Percentiles rank a stretch among this genome's conserved stretches.
Conservation (phyloP, 2,797 vertebrate species). For the Mormyrus proboscirostris region DNA sequence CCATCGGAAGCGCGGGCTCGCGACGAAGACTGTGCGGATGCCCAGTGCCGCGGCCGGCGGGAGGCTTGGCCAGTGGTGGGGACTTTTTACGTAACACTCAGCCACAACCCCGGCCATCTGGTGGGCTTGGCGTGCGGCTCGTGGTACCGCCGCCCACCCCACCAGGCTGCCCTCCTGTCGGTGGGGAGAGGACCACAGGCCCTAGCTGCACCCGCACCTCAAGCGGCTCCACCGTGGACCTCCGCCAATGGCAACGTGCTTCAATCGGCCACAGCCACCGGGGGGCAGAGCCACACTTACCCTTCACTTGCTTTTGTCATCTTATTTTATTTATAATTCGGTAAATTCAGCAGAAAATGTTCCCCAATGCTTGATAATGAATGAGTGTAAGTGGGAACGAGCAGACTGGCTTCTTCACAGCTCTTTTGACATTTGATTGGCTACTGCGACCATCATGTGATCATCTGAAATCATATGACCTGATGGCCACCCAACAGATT, state of each 20-base stretch:
- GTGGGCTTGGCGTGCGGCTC: conserved; percentile 31
- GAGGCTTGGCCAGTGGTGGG: conserved; percentile 19
- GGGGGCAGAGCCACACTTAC: not conserved
- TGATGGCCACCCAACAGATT: not conserved
- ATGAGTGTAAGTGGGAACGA: not conserved
- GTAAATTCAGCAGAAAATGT: not conserved
- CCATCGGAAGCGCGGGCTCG: not conserved
- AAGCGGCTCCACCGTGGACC: not conserved
- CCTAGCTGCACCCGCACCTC: not conserved
- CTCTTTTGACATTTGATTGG: not conserved
- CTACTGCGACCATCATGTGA: not conserved
- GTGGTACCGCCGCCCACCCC: not conserved
- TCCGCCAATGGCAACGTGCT: not conserved
- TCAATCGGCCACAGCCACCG: not conserved
- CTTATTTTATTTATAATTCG: not conserved
- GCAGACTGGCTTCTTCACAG: not conserved
- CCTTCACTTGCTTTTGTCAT: not conserved
- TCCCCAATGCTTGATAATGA: not conserved
- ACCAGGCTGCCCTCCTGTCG: not conserved
- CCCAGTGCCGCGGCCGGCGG: not conserved
- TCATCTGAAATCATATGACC: not conserved
- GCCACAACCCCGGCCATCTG: conserved; percentile 39
- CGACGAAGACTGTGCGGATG: not conserved
- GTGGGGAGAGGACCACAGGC: not conserved
- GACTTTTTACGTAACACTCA: conserved; percentile 37